A percentile compares a stretch with the other conserved stretches of the same genome.
These are phyloP conservation scores for Brienomyrus longianalis DNA, from an alignment of 2,113 vertebrate genomes.

Conservation along the genomic window DNA sequence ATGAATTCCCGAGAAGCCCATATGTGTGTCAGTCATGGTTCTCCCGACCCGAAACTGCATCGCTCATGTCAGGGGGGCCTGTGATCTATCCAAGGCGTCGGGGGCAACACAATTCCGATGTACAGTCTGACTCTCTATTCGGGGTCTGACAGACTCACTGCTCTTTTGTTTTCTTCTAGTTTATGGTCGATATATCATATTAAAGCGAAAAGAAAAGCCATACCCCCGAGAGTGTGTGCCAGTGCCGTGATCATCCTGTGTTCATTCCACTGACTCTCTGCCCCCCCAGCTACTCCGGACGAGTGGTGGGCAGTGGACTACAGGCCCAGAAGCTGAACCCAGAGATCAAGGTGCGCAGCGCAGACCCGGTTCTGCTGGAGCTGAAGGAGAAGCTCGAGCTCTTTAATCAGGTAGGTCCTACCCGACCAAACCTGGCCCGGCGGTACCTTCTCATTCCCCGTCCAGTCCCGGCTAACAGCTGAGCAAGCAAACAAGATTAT, in stretches of 20 bases:
- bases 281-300: constrained; percentile 66
- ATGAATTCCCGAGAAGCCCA: too few relatives aligned
- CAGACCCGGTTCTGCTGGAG: constrained; percentile 63
- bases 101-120: not conserved
- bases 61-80: not conserved
- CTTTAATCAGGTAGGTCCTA: constrained; percentile 66
- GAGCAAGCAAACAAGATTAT: not conserved
- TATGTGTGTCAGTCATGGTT: too few relatives aligned
- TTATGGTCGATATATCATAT: not conserved
- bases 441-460: not conserved
- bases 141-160: not conserved
- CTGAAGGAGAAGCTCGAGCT: constrained; percentile 69
- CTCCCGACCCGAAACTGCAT: not conserved
- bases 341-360: constrained; percentile 69
- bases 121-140: not conserved
- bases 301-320: constrained; percentile 67
- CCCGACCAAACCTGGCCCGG: not conserved
- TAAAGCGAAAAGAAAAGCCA: not conserved
- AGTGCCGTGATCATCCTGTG: not conserved
- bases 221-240: not conserved
- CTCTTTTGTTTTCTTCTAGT: not conserved
- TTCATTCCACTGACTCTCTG: not conserved
- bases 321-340: constrained; percentile 76
- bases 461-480: not conserved
- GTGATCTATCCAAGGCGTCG: not conserved